Evolutionary conservation across 92 coral and sea anemone species (phyloP), one percentile per base, ranked within the genome.

Genomic region (Porites divaricata): DNA sequence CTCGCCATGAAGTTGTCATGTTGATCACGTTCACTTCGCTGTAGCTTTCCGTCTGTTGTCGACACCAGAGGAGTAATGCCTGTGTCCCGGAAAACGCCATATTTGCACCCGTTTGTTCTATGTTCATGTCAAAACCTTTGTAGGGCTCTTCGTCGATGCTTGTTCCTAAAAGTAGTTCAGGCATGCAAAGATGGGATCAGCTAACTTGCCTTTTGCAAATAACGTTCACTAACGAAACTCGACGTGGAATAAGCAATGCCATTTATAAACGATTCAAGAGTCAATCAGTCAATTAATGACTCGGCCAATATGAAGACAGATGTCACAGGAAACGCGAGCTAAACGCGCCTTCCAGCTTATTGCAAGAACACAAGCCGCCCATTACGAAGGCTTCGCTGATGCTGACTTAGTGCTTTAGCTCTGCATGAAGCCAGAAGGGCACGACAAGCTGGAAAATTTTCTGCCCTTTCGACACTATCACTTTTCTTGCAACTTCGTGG

Each of bases 1-100:
- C 95, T 77, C 95, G 91, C 98, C 98, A 94, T 9, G 98, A 92
- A 70, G 89, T 94, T 53, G 98, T 87, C 85, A 94, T 90, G 57
- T 94, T 90, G 22, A 76, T 92, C 45, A 94, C 86, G 62, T 90
- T 92, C 64, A 94, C 94, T 22, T 90, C 98, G 56, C 25, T 90
- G 84, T 94, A 92, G 48, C 95, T 87, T 70, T 89, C 94, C 16
- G 93, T 94, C 74, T 94, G 95, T n/a, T 94, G 98, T 12, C 95
- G 91, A 75, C 91, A 90, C 98, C 98, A 94, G 9, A 94, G 85
- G n/a, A 92, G 90, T 72, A 94, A 84, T 48, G 94, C 93, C 65
- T 92, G 67, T 17, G 92, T 80, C 64, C 93, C 95, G 85, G 88
- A 84, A 72, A 76, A 69, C 63, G 92, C 79, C 74, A 89, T 85